Percentiles rank a stretch among this genome's conserved stretches.
These are phyloP conservation scores for Gymnogyps californianus DNA, from an alignment of 2,113 vertebrate genomes.

Conservation along the genomic window DNA sequence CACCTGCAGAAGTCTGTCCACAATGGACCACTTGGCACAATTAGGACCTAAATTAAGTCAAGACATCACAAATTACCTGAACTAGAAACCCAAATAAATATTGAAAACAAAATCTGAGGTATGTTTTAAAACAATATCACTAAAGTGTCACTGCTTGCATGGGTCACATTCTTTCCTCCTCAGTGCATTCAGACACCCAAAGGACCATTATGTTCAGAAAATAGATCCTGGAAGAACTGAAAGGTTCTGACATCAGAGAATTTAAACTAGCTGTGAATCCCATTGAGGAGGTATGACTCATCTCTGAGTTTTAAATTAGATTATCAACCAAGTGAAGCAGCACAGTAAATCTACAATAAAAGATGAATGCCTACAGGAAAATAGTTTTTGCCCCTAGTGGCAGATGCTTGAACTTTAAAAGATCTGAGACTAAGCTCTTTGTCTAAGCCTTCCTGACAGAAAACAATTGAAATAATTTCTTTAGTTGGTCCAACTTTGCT, in stretches of 20 bases:
- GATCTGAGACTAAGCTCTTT: slow-evolving; percentile 66
- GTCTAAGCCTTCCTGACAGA: slow-evolving; percentile 55
- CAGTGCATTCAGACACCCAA: background rate
- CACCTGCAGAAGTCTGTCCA: background rate
- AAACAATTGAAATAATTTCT: slow-evolving; percentile 60
- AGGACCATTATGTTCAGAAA: background rate
- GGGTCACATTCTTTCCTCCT: background rate
- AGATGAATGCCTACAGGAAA: slow-evolving; percentile 66
- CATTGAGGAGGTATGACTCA: slow-evolving; percentile 63
- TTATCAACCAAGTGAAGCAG: slow-evolving; percentile 54
- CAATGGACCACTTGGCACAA: background rate
- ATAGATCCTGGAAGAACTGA: slow-evolving; percentile 21
- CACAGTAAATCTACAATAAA: slow-evolving; percentile 50
- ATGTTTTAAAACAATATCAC: background rate
- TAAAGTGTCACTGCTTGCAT: background rate
- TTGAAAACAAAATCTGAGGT: background rate
- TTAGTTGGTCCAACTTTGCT: slow-evolving; percentile 50
- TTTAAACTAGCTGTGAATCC: slow-evolving; percentile 61
- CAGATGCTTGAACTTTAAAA: slow-evolving; percentile 70
- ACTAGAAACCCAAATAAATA: slow-evolving; percentile 36
- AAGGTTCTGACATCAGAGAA: slow-evolving; percentile 46
- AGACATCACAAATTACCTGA: background rate
- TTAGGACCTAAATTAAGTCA: background rate
- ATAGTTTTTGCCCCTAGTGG: slow-evolving; percentile 69
- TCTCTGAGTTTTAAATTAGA: slow-evolving; percentile 64